Conservation (phyloP, 1,140 invertebrate species). For the Tetraneura akinire region DNA sequence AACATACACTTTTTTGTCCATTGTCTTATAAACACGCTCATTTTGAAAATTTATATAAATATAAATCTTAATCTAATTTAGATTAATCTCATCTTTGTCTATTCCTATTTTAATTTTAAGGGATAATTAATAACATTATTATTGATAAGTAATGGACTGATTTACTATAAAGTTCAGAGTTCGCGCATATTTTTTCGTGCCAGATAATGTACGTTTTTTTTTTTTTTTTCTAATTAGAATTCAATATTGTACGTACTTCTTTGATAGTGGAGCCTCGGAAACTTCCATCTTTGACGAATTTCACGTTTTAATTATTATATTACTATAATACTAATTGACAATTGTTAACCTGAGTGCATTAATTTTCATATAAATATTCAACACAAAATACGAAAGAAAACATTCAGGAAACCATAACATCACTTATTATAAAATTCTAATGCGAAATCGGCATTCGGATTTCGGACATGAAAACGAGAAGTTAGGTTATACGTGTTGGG, state of each 20-base stretch:
- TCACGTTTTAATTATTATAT: not conserved
- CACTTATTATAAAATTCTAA: too few species aligned
- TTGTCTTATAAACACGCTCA: conserved; percentile 5
- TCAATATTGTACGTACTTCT: conserved; percentile 19
- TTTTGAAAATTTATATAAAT: not conserved
- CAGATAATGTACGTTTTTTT: not conserved
- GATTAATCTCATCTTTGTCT: not conserved
- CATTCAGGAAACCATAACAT: too few species aligned
- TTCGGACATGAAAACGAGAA: not conserved
- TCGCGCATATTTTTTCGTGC: not conserved
- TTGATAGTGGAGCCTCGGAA: conserved; percentile 27
- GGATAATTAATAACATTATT: not conserved
- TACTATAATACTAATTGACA: not conserved
- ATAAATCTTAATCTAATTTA: not conserved
- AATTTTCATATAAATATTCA: too few species aligned
- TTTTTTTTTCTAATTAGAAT: not conserved
- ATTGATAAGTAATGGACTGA: not conserved
- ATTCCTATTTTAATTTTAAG: not conserved
- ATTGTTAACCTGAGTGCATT: too few species aligned
- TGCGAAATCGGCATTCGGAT: too few species aligned
- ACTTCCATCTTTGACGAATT: conserved; percentile 27
- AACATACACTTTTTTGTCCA: not conserved
- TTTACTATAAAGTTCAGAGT: not conserved
- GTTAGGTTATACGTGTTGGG: conserved; percentile 17
- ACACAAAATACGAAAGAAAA: too few species aligned